A percentile compares a stretch with the other conserved stretches of the same genome.
Evolutionary conservation across 2,113 vertebrate genomes (phyloP).

Genomic region (Paramisgurnus dabryanus): DNA sequence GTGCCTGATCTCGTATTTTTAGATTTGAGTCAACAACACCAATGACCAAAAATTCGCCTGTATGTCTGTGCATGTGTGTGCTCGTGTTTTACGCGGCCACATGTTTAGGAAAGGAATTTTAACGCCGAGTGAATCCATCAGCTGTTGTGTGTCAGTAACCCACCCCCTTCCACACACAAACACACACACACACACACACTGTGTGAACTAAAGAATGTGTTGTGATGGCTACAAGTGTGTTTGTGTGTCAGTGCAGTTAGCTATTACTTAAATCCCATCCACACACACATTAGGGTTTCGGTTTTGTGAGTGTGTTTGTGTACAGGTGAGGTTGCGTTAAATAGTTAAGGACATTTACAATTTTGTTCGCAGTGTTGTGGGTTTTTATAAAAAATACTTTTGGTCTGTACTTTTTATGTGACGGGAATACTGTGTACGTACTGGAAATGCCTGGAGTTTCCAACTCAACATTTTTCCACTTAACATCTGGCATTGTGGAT

Average conservation of each 20-base stretch:
- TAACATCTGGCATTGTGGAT: constrained; percentile 14
- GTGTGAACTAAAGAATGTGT: not conserved
- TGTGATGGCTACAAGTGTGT: constrained; percentile 10
- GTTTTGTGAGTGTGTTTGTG: not conserved
- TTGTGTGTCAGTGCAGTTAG: constrained; percentile 25
- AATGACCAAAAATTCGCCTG: not conserved
- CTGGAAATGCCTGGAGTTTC: constrained; percentile 10
- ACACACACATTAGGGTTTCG: not conserved
- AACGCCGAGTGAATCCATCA: constrained; percentile 19
- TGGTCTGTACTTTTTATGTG: too few relatives aligned
- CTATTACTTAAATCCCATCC: constrained; percentile 1
- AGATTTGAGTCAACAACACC: not conserved
- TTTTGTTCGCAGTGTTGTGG: not conserved
- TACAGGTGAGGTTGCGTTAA: not conserved
- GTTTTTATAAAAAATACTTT: not conserved
- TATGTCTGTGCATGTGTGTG: constrained; percentile 1
- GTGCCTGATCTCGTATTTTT: too few relatives aligned
- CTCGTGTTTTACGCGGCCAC: not conserved
- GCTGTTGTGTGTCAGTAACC: constrained; percentile 9
- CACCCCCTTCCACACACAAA: constrained; percentile 12
- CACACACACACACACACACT: constrained; percentile 55
- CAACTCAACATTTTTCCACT: constrained; percentile 14
- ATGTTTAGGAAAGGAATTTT: constrained; percentile 33
- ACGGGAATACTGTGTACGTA: not conserved
- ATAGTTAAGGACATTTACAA: not conserved